Conservation (phyloP, 2,797 vertebrate species). For the Myioborus melanocephalus region DNA sequence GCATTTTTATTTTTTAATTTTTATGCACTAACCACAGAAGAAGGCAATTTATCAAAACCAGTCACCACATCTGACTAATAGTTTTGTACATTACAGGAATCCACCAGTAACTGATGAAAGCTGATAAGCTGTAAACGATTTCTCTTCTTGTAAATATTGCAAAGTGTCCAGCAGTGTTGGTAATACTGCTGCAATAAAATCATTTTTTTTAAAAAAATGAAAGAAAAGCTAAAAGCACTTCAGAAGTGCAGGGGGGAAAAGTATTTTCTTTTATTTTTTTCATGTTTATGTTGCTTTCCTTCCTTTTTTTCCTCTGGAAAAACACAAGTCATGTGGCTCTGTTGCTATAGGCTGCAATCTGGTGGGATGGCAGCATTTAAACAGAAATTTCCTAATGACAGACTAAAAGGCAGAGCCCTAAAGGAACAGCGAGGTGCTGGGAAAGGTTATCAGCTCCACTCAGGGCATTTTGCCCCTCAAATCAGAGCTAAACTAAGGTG, state of each 20-base stretch:
- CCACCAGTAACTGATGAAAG: constrained; percentile 33
- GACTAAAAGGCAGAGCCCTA: constrained; percentile 25
- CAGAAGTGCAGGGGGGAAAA: not conserved
- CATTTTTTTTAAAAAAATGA: not conserved
- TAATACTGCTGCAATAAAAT: constrained; percentile 33
- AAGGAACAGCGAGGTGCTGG: not conserved
- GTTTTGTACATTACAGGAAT: constrained; percentile 37
- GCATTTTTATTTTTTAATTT: not conserved
- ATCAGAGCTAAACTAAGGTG: not conserved
- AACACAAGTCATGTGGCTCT: not conserved
- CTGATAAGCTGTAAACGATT: constrained; percentile 30
- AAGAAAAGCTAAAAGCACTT: not conserved
- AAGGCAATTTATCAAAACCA: constrained; percentile 55
- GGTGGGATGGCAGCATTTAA: constrained; percentile 3
- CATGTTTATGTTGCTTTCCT: not conserved
- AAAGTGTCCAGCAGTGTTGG: not conserved
- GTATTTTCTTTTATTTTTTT: not conserved
- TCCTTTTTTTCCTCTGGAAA: not conserved
- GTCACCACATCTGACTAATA: constrained; percentile 42
- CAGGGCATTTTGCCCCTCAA: not conserved
- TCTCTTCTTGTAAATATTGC: constrained; percentile 44
- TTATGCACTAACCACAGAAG: constrained; percentile 25
- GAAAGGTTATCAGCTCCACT: not conserved
- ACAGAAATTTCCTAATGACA: not conserved
- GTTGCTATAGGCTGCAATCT: constrained; percentile 10